Conservation (phyloP, 1,140 invertebrate species). For the Teleogryllus occipitalis region DNA sequence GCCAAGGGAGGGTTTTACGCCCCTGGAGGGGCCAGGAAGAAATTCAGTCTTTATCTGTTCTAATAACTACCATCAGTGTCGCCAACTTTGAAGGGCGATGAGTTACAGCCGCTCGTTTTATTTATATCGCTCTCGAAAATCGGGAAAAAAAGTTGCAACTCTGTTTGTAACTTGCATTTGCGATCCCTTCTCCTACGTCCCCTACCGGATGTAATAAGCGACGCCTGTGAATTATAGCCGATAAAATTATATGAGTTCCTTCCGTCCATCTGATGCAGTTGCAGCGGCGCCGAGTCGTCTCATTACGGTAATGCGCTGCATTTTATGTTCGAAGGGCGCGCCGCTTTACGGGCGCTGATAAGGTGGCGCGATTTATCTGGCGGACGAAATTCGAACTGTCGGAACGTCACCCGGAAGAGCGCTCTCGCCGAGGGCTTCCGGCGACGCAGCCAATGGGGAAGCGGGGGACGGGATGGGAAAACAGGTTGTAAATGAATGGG, state of each 20-base stretch:
- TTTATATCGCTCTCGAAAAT: neutral
- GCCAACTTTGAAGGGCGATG: neutral
- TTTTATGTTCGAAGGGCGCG: neutral
- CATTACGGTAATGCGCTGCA: neutral
- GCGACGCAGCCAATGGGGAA: no score
- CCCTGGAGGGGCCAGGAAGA: neutral
- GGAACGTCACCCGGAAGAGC: neutral
- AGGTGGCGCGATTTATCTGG: neutral
- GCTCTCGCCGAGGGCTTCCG: neutral
- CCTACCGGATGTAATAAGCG: neutral
- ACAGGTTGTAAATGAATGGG: no score
- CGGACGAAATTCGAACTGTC: neutral
- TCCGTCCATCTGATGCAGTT: neutral
- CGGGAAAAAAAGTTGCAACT: neutral
- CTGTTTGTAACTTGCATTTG: neutral
- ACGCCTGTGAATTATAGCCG: neutral
- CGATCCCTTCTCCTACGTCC: neutral
- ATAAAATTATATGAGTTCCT: slow-evolving; percentile 6
- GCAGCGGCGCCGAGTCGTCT: neutral
- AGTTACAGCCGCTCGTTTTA: neutral
- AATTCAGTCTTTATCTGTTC: neutral
- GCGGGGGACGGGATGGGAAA: no score
- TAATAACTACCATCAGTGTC: neutral
- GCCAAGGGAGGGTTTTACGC: no score
- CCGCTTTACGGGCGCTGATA: neutral